Evolutionary conservation across 64 coral and sea anemone genomes (phyloP), one percentile per base, ranked within the genome.

Genomic region (Actinia tenebrosa): DNA sequence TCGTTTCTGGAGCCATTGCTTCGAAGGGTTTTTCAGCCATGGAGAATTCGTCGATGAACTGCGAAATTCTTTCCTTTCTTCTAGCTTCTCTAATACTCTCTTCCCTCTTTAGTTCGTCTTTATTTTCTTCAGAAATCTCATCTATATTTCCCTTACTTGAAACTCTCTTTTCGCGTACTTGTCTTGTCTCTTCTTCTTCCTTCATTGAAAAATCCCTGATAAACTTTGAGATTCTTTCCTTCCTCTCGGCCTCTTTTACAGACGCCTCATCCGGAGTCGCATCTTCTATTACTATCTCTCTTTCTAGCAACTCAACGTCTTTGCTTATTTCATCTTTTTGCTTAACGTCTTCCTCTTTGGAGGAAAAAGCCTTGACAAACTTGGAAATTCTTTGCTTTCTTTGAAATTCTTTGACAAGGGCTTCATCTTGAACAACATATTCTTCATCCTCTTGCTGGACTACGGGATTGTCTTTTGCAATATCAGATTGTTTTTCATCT

Each of bases 371-470:
- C 4, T 53, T 81, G 17, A 81, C 79, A 45, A 81, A 53, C 50
- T 81, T 81, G 4, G 79, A 81, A 52, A 81, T 81, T 23, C 50
- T 81, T 81, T 81, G 45, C 46, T 81, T 16, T 16, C 79, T 81
- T 81, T 81, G 43, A 15, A 16, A 45, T 53, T 81, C 79, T 81
- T 81, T 81, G n/a, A 25, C 25, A 42, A 1, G n/a, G 14, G 69
- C 3, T 75, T 75, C 27, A 75, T 75, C 26, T 10, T 13, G 6
- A 75, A 42, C 42, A 27, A 25, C 26, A 26, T 66, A 5, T 66
- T 7, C 3, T 4, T 66, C 20, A 20, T 9, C n/a, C 19, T 66
- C 63, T 18, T 6, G 56, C 15, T 58, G 7, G 5, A 58, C 56
- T 58, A 58, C 56, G 56, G 5, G 2, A 50, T 5, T 50, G 47